Evolutionary conservation across 1,140 invertebrate species (phyloP), one percentile per base, ranked within the genome.

Genomic region (Metopolophium dirhodum): DNA sequence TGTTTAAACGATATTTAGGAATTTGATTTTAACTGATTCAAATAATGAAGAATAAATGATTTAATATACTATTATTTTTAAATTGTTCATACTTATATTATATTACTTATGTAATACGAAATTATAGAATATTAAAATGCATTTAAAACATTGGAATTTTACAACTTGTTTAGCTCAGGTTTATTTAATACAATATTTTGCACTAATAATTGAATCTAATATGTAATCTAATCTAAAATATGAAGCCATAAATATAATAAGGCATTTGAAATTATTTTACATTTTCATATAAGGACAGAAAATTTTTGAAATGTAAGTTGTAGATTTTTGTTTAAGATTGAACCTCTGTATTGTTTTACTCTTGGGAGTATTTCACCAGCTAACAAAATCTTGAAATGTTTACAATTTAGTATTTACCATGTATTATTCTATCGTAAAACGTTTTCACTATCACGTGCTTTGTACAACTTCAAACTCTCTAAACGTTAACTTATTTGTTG

Each of bases 331-430:
- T 85, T 41, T 14, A 30, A 41, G 41, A 47, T 45, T 68, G 6
- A 18, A 86, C 23, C 83, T 47, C 3, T 18, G n/a, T 85, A 49
- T 87, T n/a, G 86, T 87, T 87, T 87, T 49, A 49, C 86, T 87
- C 86, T 87, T 49, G 86, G 86, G 86, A 49, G 86, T 49, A 51
- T 87, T 87, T 87, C 51, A 87, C 41, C n/a, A 49, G 85, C 26
- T 18, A 30, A 41, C 37, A 49, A 87, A 49, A 49, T 49, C 85
- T 49, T 49, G 30, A 87, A 14, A 87, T 49, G 85, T 47, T 49
- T 22, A 87, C 30, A 49, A 49, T 87, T n/a, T 87, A 49, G 30
- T 87, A 87, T 86, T 45, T 86, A 45, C 4, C 45, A n/a, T 87
- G 7, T 49, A 87, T n/a, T 83, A 41, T 83, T 37, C 82, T 83